These are phyloP conservation scores for Shargacucullia verbasci DNA, from an alignment of 2,888 invertebrate genomes.

Conservation along the genomic window DNA sequence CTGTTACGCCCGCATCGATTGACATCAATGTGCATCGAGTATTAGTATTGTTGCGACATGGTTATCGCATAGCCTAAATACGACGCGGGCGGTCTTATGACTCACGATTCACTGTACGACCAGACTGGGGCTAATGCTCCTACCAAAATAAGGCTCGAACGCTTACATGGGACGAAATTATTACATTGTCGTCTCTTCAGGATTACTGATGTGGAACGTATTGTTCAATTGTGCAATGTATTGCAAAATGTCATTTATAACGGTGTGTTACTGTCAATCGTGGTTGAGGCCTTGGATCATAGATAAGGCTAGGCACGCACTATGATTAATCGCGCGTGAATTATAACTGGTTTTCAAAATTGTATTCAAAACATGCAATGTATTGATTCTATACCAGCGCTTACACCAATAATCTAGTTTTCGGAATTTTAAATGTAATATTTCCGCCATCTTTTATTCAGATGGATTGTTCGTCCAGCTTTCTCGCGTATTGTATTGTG, in stretches of 20 bases:
- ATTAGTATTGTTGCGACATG: slow-evolving; percentile 68
- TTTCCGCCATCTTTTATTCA: too few species aligned
- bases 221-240: slow-evolving; percentile 23
- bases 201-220: background rate
- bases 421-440: too few species aligned
- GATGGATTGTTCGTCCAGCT: too few species aligned
- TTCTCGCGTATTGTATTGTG: slow-evolving; percentile 9
- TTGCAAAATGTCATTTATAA: slow-evolving; percentile 28
- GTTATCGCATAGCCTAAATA: slow-evolving; percentile 73
- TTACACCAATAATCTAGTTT: too few species aligned
- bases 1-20: slow-evolving; percentile 73
- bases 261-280: slow-evolving; percentile 36
- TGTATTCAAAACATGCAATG: slow-evolving; percentile 29
- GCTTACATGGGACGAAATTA: background rate
- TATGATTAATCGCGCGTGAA: slow-evolving; percentile 36
- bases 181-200: slow-evolving; percentile 11
- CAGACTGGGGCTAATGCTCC: slow-evolving; percentile 14
- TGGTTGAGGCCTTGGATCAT: slow-evolving; percentile 38
- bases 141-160: slow-evolving; percentile 4
- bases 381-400: background rate
- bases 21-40: slow-evolving; percentile 69
- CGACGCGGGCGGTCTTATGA: slow-evolving; percentile 69
- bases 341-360: slow-evolving; percentile 22
- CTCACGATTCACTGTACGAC: slow-evolving; percentile 49
- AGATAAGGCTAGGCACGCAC: slow-evolving; percentile 46